Conservation (phyloP, 2,797 vertebrate genomes). For the Sebastes umbrosus region DNA sequence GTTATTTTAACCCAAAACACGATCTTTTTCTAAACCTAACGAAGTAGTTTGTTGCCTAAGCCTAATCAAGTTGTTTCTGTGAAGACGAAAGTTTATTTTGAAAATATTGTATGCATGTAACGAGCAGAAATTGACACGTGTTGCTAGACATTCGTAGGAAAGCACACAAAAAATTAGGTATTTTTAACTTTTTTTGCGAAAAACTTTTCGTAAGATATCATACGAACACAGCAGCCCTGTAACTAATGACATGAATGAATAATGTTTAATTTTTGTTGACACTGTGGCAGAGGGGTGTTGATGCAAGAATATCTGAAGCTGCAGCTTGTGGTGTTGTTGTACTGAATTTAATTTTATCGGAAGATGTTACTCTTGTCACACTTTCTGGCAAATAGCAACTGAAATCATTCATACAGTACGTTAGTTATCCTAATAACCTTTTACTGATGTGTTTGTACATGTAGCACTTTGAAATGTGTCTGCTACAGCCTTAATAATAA, state of each 20-base stretch:
- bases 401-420: neutral
- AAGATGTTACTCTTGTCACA: neutral
- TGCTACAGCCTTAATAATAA: neutral
- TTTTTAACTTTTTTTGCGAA: too few species aligned
- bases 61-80: too few species aligned
- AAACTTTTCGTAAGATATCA: too few species aligned
- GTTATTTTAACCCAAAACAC: too few species aligned
- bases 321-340: neutral
- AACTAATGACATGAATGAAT: neutral
- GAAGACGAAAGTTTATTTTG: too few species aligned
- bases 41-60: too few species aligned
- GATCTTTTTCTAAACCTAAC: too few species aligned
- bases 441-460: neutral
- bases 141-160: too few species aligned
- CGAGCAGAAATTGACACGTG: too few species aligned
- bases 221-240: too few species aligned
- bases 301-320: neutral
- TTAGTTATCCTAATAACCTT: neutral
- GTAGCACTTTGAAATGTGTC: neutral
- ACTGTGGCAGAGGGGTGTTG: neutral
- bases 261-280: neutral
- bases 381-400: neutral
- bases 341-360: neutral
- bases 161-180: fast-evolving
- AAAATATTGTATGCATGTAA: too few species aligned